A percentile compares a stretch with the other conserved stretches of the same genome.
Evolutionary conservation across 2,797 vertebrate genomes (phyloP).

Genomic region (Phataginus tetradactyla): DNA sequence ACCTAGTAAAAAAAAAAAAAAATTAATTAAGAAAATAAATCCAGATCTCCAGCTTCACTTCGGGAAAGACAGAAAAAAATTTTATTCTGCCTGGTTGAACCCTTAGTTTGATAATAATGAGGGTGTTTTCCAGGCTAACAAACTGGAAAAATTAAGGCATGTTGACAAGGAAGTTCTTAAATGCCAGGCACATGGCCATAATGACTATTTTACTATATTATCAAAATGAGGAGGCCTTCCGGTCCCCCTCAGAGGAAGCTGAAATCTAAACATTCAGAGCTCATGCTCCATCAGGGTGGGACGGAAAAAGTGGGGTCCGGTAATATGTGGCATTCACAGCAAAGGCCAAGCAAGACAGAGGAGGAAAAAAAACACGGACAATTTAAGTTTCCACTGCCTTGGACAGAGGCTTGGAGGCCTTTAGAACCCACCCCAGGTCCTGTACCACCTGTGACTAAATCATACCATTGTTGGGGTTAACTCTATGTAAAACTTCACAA

Average conservation of each 20-base stretch:
- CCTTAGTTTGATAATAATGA: background rate
- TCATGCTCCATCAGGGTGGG: background rate
- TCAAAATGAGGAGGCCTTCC: background rate
- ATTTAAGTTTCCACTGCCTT: background rate
- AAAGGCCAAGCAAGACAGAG: background rate
- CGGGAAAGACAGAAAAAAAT: constrained; percentile 1
- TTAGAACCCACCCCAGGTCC: background rate
- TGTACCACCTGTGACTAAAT: background rate
- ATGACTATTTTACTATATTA: background rate
- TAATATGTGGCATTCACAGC: background rate
- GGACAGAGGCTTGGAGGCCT: background rate
- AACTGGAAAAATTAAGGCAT: background rate
- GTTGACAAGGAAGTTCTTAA: background rate
- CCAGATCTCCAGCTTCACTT: background rate
- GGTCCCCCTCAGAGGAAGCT: background rate
- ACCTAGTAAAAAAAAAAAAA: background rate
- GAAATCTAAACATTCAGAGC: background rate
- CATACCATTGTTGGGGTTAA: background rate
- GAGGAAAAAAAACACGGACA: background rate
- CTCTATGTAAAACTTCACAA: background rate
- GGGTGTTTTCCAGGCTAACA: background rate
- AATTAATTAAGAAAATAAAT: background rate
- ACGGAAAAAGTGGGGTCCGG: background rate
- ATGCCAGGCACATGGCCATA: background rate
- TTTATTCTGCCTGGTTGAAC: background rate